phyloP scores from a whole-genome alignment of 64 coral and sea anemone species.

The Stichodactyla mertensii region DNA sequence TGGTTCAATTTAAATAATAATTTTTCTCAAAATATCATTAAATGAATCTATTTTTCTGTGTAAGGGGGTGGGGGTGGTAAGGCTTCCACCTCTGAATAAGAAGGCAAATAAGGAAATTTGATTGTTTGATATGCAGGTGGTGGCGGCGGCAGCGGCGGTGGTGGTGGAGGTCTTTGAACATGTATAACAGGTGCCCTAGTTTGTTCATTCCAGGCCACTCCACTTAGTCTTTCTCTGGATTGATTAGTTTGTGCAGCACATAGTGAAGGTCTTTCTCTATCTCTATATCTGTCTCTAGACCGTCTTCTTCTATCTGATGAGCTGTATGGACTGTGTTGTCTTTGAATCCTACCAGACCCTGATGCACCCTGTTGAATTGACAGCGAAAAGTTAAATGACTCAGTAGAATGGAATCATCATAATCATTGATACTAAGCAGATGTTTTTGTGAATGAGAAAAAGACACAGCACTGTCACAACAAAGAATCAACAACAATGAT shows the following conservation, averaged over 20 bases:
- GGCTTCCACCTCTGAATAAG: slow-evolving; percentile 4
- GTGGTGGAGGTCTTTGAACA: not conserved
- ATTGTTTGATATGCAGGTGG: slow-evolving; percentile 11
- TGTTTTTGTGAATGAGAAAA: too few species aligned
- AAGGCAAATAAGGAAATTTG: slow-evolving; percentile 1
- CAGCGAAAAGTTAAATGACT: not conserved
- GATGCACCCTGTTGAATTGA: not conserved
- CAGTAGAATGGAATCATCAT: not conserved
- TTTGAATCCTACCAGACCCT: slow-evolving; percentile 14
- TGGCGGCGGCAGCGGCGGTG: not conserved
- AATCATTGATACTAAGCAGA: too few species aligned
- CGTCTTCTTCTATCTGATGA: slow-evolving; percentile 4
- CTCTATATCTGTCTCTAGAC: slow-evolving; percentile 11
- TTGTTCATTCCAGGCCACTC: not conserved
- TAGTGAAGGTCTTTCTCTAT: slow-evolving; percentile 3
- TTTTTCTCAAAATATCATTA: not conserved
- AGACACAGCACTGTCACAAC: too few species aligned
- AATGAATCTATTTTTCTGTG: not conserved
- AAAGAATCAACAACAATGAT: too few species aligned
- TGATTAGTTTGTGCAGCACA: not conserved
- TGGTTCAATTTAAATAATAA: not conserved
- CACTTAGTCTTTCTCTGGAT: not conserved
- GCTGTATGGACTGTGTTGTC: slow-evolving; percentile 18
- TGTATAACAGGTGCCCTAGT: not conserved
- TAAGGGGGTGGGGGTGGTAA: not conserved